Evolutionary conservation across 2,797 vertebrate species (phyloP).

Genomic region (Nyctibius grandis): DNA sequence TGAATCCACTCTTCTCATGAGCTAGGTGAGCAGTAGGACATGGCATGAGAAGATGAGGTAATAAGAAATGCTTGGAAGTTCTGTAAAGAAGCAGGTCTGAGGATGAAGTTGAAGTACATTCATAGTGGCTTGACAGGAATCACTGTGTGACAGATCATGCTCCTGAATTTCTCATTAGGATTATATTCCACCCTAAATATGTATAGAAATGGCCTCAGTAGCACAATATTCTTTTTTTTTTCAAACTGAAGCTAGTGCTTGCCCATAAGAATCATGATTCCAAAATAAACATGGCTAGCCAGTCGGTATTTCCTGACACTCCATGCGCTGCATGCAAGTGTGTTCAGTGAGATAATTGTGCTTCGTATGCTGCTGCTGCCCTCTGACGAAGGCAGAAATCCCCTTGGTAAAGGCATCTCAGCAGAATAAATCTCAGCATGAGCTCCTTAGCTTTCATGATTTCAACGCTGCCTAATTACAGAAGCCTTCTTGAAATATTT

Average conservation of each 20-base stretch:
- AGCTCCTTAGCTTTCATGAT: neutral
- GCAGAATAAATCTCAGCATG: neutral
- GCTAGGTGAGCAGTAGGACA: neutral
- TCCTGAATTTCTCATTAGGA: neutral
- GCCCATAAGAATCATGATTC: neutral
- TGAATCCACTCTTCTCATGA: neutral
- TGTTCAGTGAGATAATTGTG: neutral
- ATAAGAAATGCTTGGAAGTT: neutral
- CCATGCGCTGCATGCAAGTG: too few relatives aligned
- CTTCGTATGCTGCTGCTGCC: neutral
- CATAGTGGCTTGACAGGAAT: neutral
- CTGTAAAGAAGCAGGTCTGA: neutral
- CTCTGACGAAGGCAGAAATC: neutral
- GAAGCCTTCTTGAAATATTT: neutral
- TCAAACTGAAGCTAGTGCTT: neutral
- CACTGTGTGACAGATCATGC: neutral
- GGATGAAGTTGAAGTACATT: neutral
- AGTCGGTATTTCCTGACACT: neutral
- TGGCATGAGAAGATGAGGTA: neutral
- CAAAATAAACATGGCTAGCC: neutral
- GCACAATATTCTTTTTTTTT: neutral
- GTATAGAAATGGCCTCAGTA: neutral
- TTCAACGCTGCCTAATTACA: neutral
- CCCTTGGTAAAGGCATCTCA: neutral
- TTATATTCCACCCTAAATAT: neutral